Evolutionary conservation across 2,888 invertebrate species (phyloP).

Genomic region (Conistra vaccinii): DNA sequence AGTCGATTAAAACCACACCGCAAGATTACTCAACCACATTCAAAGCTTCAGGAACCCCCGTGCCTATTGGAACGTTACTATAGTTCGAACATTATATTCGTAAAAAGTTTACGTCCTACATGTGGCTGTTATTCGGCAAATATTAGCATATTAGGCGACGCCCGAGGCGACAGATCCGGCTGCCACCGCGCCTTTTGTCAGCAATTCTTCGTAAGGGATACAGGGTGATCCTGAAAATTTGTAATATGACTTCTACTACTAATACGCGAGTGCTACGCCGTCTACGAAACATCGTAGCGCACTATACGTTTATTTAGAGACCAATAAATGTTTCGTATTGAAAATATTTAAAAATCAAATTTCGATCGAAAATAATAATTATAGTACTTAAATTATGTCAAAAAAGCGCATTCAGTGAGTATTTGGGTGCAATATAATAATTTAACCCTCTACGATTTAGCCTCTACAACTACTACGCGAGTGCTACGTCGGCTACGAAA

Average conservation of each 20-base stretch:
- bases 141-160: slow-evolving; percentile 85
- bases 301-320: neutral
- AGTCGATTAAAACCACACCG: neutral
- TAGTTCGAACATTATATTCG: neutral
- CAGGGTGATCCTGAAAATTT: slow-evolving; percentile 56
- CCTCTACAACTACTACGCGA: neutral
- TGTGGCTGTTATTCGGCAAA: slow-evolving; percentile 72
- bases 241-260: neutral
- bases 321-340: neutral
- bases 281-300: slow-evolving; percentile 34
- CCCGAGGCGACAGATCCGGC: slow-evolving; percentile 79
- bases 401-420: neutral
- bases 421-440: neutral
- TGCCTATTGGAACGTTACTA: neutral
- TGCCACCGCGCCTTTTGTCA: slow-evolving; percentile 79
- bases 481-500: slow-evolving; percentile 22
- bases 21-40: neutral
- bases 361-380: neutral
- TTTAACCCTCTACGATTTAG: no score
- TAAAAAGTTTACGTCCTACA: slow-evolving; percentile 64
- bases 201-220: slow-evolving; percentile 71
- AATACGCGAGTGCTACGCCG: slow-evolving; percentile 19
- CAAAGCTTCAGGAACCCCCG: neutral
- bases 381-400: neutral
- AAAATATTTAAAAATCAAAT: neutral